A percentile compares a stretch with the other conserved stretches of the same genome.
Evolutionary conservation across 2,797 vertebrate genomes (phyloP).

Genomic region (Cossypha niveicapilla): DNA sequence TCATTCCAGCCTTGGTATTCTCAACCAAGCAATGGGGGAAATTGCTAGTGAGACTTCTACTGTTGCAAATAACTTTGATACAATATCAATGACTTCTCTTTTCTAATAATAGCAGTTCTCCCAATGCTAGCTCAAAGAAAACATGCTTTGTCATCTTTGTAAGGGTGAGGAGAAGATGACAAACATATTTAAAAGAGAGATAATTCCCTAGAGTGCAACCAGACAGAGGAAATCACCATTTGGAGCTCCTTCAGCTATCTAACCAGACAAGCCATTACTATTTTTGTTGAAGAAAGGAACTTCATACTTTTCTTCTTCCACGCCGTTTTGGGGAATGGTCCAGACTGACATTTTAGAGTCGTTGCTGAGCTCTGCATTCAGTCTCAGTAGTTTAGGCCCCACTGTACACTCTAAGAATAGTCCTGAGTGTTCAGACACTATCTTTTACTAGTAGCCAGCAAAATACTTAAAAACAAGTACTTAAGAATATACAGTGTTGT

Average conservation of each 20-base stretch:
- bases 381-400: not conserved
- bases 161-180: not conserved
- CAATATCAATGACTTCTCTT: not conserved
- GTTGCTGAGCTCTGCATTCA: not conserved
- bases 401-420: not conserved
- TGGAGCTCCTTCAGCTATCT: not conserved
- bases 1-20: not conserved
- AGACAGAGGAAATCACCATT: not conserved
- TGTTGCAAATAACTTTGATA: not conserved
- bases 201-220: not conserved
- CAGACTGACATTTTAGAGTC: not conserved
- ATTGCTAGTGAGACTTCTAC: not conserved
- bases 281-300: not conserved
- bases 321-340: accelerated
- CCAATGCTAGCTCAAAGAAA: not conserved
- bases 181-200: not conserved
- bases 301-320: not conserved
- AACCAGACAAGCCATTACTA: not conserved
- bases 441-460: not conserved
- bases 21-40: not conserved
- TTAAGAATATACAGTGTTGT: not conserved
- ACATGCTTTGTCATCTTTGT: constrained; percentile 52
- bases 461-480: not conserved
- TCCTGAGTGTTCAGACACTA: not conserved
- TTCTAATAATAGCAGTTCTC: not conserved